phyloP scores from a whole-genome alignment of 2,797 vertebrate species.

The Heliangelus exortis region DNA sequence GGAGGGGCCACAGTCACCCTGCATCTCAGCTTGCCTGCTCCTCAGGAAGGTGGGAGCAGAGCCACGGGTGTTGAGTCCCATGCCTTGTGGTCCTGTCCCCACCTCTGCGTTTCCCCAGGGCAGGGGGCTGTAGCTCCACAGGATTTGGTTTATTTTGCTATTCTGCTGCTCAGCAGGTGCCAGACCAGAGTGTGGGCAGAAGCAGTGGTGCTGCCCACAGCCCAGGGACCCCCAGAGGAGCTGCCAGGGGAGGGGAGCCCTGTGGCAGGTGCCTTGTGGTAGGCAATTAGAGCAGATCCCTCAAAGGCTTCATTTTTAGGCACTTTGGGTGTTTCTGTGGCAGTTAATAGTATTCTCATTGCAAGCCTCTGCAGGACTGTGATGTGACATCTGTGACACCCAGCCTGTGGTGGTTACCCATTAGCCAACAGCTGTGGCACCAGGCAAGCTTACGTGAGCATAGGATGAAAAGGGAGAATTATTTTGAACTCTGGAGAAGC shows the following conservation, averaged over 20 bases:
- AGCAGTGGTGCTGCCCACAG: neutral
- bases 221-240: neutral
- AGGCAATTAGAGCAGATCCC: neutral
- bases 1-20: rapidly evolving
- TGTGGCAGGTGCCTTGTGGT: rapidly evolving
- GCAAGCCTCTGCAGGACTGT: neutral
- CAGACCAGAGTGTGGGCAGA: rapidly evolving
- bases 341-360: neutral
- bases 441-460: rapidly evolving
- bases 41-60: neutral
- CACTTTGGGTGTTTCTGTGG: neutral
- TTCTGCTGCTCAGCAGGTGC: rapidly evolving
- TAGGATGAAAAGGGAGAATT: neutral
- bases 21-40: rapidly evolving
- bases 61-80: rapidly evolving
- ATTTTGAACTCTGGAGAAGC: neutral
- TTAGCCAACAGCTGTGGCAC: neutral
- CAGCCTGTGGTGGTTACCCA: neutral
- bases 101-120: rapidly evolving
- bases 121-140: neutral
- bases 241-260: rapidly evolving
- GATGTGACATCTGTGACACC: neutral
- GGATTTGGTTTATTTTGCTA: rapidly evolving
- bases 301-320: neutral
- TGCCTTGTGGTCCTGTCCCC: rapidly evolving